A percentile compares a stretch with the other conserved stretches of the same genome.
These are phyloP conservation scores for Drosophila falleni DNA, from an alignment of 2,888 invertebrate genomes.

Conservation along the genomic window DNA sequence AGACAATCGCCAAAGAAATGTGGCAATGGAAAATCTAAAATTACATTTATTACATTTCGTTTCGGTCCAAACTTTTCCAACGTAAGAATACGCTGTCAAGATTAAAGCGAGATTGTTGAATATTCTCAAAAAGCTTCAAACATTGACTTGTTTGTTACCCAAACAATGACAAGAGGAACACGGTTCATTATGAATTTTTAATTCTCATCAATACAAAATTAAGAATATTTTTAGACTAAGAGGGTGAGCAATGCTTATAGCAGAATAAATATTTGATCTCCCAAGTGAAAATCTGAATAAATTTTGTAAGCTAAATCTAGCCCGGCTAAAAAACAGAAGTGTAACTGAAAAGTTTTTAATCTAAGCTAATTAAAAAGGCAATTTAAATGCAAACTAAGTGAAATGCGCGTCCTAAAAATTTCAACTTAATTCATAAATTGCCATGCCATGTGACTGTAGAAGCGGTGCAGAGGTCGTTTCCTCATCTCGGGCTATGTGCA, in stretches of 20 bases:
- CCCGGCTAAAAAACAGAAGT: conserved; percentile 25
- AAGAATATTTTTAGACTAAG: conserved; percentile 15
- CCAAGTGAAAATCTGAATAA: conserved; percentile 32
- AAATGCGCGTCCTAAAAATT: conserved; percentile 51
- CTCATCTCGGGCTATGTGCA: background rate
- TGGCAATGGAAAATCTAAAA: conserved; percentile 49
- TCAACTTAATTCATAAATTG: conserved; percentile 60
- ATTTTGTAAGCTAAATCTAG: conserved; percentile 26
- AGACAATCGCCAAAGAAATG: conserved; percentile 60
- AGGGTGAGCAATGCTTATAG: conserved; percentile 37
- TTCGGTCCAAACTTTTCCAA: conserved; percentile 35
- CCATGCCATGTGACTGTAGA: conserved; percentile 5
- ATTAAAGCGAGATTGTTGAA: conserved; percentile 32
- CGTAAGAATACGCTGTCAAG: conserved; percentile 22
- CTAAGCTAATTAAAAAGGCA: conserved; percentile 67
- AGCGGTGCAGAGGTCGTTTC: background rate
- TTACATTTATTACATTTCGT: conserved; percentile 72
- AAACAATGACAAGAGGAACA: conserved; percentile 6
- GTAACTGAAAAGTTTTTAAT: conserved; percentile 51
- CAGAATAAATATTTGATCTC: conserved; percentile 43
- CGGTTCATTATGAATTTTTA: conserved; percentile 53
- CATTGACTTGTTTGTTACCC: conserved; percentile 30
- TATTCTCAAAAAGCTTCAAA: conserved; percentile 24
- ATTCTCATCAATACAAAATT: conserved; percentile 52
- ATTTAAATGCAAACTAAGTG: conserved; percentile 73